Percentiles rank a stretch among this genome's conserved stretches.
Evolutionary conservation across 2,888 invertebrate species (phyloP).

Genomic region (Drosophila diplacantha): DNA sequence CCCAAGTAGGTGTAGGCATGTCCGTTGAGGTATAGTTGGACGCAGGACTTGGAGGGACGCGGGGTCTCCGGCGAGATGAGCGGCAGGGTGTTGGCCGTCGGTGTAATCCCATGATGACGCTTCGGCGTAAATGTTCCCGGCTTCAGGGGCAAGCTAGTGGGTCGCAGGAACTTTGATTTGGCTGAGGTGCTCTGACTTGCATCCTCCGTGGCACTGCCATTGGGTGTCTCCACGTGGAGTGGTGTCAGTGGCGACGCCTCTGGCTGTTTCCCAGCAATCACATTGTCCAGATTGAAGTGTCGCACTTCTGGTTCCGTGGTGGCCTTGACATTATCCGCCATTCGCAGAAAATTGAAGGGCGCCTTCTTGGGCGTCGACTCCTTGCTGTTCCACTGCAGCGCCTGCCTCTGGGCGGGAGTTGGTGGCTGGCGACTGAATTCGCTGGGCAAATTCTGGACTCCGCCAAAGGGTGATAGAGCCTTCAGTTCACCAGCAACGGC

Average conservation of each 20-base stretch:
- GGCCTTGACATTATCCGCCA: constrained; percentile 75
- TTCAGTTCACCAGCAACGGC: constrained; percentile 50
- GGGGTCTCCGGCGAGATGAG: constrained; percentile 95
- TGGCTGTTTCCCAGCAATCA: constrained; percentile 37
- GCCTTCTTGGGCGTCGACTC: constrained; percentile 65
- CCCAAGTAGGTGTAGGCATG: constrained; percentile 95
- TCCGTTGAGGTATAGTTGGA: constrained; percentile 92
- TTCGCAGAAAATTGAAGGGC: constrained; percentile 76
- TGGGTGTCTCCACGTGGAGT: constrained; percentile 74
- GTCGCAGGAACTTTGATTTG: constrained; percentile 84
- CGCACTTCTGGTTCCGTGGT: constrained; percentile 68
- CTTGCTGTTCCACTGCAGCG: constrained; percentile 62
- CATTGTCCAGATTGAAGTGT: constrained; percentile 74
- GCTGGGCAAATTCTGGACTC: constrained; percentile 73
- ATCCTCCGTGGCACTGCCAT: constrained; percentile 37
- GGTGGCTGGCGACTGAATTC: constrained; percentile 74
- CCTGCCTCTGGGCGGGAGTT: constrained; percentile 67
- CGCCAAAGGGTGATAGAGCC: constrained; percentile 72
- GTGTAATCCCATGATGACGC: constrained; percentile 88
- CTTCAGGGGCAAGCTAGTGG: constrained; percentile 89
- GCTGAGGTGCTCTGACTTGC: constrained; percentile 37
- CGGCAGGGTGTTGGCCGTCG: constrained; percentile 88
- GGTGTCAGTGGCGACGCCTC: constrained; percentile 56
- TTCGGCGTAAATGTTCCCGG: constrained; percentile 90
- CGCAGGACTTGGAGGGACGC: constrained; percentile 91